These are phyloP conservation scores for Neodiprion virginianus DNA, from an alignment of 1,140 invertebrate genomes.

Conservation along the genomic window DNA sequence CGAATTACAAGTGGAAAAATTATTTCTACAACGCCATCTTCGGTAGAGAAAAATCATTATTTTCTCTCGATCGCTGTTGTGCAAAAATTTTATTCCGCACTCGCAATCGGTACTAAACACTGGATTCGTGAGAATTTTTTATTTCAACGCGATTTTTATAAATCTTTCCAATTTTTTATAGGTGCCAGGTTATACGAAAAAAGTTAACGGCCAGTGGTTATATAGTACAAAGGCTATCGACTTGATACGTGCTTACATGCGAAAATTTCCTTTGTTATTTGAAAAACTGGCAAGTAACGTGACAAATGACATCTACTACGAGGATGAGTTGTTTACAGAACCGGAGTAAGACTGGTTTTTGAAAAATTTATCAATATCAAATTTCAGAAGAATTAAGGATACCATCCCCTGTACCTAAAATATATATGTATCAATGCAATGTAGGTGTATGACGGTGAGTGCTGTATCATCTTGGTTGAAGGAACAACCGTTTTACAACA, in stretches of 20 bases:
- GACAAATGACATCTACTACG: constrained; percentile 68
- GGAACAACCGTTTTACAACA: constrained; percentile 66
- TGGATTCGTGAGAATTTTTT: too few species aligned
- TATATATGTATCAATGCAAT: constrained; percentile 21
- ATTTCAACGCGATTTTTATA: too few species aligned
- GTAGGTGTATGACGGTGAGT: constrained; percentile 64
- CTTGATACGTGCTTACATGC: constrained; percentile 74
- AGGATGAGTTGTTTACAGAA: constrained; percentile 71
- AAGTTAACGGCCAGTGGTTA: constrained; percentile 74
- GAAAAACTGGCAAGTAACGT: constrained; percentile 62
- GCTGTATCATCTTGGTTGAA: constrained; percentile 77
- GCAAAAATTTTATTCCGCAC: too few species aligned
- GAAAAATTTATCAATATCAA: not conserved
- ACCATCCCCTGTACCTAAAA: not conserved
- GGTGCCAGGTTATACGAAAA: constrained; percentile 83
- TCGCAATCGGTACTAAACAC: too few species aligned
- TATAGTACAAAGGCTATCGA: constrained; percentile 82
- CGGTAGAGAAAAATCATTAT: too few species aligned
- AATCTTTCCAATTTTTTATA: constrained; percentile 52
- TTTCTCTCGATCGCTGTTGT: too few species aligned
- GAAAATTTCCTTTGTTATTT: constrained; percentile 79
- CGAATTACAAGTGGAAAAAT: too few species aligned
- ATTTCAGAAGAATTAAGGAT: constrained; percentile 18
- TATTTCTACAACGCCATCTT: too few species aligned
- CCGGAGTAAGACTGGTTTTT: constrained; percentile 51